Evolutionary conservation across 2,113 vertebrate species (phyloP), one percentile per base, ranked within the genome.

Genomic region (Baryphthengus martii): DNA sequence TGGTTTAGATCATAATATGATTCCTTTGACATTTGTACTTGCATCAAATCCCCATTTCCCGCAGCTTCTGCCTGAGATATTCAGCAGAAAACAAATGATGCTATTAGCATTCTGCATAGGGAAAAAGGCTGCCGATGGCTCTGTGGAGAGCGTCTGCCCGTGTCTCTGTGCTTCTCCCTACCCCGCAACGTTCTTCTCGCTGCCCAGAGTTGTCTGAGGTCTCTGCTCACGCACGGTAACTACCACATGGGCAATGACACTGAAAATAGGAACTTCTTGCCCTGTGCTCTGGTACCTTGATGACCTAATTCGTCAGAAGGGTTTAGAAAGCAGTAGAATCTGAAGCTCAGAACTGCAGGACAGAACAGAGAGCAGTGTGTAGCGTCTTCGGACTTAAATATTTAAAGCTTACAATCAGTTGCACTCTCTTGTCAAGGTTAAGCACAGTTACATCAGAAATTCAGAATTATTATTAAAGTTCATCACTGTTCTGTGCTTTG

Each of bases 11-110:
- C 62, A 16, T 61, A 88, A 53, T 62, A 61, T 62, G 59, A 88
- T 94, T 89, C 59, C 37, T 89, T 76, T 95, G 85, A 65, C 80
- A 76, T 93, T 90, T 88, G 63, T 72, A 62, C 78, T 91, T 89
- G 47, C 59, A 90, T 84, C 89, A 95, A 89, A 91, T 95, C 55
- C 11, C 56, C 28, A 35, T 86, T 94, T 96, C 63, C 78, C 87
- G 62, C 71, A 84, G 82, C 80, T 90, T 92, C 78, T 91, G 35
- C 37, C 67, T 82, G 39, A 78, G 66, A 85, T 61, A 78, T 79
- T 91, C 77, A 76, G 47, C 49, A 89, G 93, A 66, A 95, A 93
- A 95, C 82, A 96, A 95, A 92, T 70, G 42, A 95, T 81, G 88
- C 40, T 76, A 53, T 93, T 97, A 89, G 67, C 56, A 79, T 92